Base-by-base conservation (phyloP, 2,113 vertebrate species). In the Oryzias melastigma region DNA sequence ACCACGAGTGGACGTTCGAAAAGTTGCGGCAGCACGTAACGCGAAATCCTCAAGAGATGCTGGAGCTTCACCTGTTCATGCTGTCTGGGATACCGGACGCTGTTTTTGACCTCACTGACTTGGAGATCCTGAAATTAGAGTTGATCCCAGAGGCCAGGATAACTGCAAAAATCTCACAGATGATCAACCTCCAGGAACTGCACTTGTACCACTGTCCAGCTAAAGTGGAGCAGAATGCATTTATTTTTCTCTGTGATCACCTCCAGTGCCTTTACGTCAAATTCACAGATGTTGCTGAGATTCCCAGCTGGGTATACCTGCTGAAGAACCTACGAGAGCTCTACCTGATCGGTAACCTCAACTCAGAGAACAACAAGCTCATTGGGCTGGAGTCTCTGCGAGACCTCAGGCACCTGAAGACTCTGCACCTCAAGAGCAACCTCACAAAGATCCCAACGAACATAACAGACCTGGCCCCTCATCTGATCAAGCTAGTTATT, bases 321-420 rank as follows among this genome's bases (percentile, higher is more conserved):
- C 87, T 98, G 76, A 98, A 95, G 90, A 98, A 91, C 76, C 91
- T 99, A 50, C 93, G 92, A 35, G 97, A 99, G 80, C 81, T 98
- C 53, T 98, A 98, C 82, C 83, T 98, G 71, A 89, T 98, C 64
- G 97, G 97, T 67, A 98, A 98, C 62, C 90, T 99, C 87, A 98
- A 98, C 91, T 97, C 97, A 1, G 97, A 99, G 89, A 98, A 99
- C 77, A 99, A 99, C 87, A 99, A 98, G 86, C 95, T 99, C 94
- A 99, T 99, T 43, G 96, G 95, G 70, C 93, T 99, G 0, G 97
- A 99, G 63, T 98, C 97, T 70, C 93, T 99, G 59, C 88, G 97
- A 81, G 97, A 98, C 71, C 79, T 99, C 66, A 92, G 95, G 71
- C 95, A 98, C 82, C 90, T 99, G 54, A 98, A 98, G 82, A 89